phyloP scores from a whole-genome alignment of 2,797 vertebrate genomes.

The Pseudochaenichthys georgianus region DNA sequence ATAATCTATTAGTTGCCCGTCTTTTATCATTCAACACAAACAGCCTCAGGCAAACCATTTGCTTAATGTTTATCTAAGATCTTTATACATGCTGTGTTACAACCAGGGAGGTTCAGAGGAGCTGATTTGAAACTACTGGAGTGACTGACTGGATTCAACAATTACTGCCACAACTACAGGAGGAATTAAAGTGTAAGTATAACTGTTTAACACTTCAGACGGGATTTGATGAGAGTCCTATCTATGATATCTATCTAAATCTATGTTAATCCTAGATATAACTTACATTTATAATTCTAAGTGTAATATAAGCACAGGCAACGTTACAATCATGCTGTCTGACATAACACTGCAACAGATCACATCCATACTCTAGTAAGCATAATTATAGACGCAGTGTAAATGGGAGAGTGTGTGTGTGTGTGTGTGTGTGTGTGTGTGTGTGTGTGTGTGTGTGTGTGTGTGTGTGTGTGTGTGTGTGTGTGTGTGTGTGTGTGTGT shows the following conservation, averaged over 20 bases:
- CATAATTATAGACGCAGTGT: constrained; percentile 63
- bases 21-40: too few species aligned
- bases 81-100: constrained; percentile 11
- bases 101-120: neutral
- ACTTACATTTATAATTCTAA: constrained; percentile 59
- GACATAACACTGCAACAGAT: constrained; percentile 72
- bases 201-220: constrained; percentile 60
- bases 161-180: neutral
- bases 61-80: too few species aligned
- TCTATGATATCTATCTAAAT: constrained; percentile 52
- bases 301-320: constrained; percentile 60
- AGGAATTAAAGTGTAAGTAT: constrained; percentile 16
- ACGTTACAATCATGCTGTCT: constrained; percentile 68
- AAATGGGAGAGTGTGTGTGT: constrained; percentile 39
- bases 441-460: constrained; percentile 37
- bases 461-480: constrained; percentile 38
- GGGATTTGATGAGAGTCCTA: constrained; percentile 64
- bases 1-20: neutral
- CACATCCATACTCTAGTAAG: constrained; percentile 69
- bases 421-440: constrained; percentile 37
- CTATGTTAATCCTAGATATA: constrained; percentile 62
- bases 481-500: constrained; percentile 36
- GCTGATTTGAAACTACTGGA: constrained; percentile 49
- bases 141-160: neutral
- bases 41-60: too few species aligned